Percentiles rank a stretch among this genome's conserved stretches.
Conservation (phyloP, 2,113 vertebrate genomes). For the Phalacrocorax brasilianus region DNA sequence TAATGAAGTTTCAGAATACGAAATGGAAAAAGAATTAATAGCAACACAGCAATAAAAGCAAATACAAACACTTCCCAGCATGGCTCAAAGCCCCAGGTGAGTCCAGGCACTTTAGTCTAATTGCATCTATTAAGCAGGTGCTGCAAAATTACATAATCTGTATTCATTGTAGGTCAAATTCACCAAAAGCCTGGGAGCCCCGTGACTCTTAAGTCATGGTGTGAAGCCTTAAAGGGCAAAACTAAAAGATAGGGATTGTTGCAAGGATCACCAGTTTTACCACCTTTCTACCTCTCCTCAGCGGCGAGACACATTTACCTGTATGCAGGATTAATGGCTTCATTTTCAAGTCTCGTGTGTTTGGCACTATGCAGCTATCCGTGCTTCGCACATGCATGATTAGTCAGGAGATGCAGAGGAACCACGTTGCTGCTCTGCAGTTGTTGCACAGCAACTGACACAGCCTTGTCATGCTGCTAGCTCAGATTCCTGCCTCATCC, state of each 20-base stretch:
- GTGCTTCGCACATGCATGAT: rapidly evolving
- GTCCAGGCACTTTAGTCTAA: neutral
- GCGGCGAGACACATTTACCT: neutral
- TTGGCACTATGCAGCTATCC: neutral
- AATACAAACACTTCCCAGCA: neutral
- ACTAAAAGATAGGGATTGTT: neutral
- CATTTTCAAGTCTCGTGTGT: rapidly evolving
- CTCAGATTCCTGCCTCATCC: neutral
- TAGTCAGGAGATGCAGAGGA: neutral
- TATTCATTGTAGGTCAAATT: neutral
- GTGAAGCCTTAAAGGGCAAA: neutral
- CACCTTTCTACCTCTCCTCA: neutral
- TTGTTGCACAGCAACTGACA: neutral
- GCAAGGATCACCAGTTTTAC: neutral
- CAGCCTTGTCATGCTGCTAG: neutral
- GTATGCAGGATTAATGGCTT: rapidly evolving
- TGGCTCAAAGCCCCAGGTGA: neutral
- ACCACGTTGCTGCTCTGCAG: rapidly evolving
- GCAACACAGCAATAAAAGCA: neutral
- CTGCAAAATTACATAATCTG: neutral
- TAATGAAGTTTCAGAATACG: neutral
- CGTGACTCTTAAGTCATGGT: neutral
- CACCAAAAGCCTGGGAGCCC: neutral
- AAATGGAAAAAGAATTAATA: neutral
- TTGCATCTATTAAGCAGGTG: neutral